Base-by-base conservation (phyloP, 2,797 vertebrate genomes). In the Crax fasciolata region DNA sequence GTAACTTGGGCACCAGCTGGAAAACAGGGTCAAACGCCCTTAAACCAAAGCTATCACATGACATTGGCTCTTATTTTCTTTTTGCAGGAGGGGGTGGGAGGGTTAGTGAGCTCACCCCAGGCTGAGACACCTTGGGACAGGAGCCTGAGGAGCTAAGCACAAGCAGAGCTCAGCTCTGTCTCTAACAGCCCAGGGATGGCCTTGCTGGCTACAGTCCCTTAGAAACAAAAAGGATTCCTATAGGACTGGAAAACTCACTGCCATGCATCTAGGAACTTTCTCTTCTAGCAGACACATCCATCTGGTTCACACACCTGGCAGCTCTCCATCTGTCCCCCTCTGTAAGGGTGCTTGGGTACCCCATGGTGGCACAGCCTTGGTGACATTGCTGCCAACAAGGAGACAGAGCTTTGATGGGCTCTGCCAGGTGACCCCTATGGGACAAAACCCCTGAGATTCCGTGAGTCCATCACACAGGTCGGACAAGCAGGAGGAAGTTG, bases 341-440 rank as follows among this genome's bases (percentile, higher is more conserved):
- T 38, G 15, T 2, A 11, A 12, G 38, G 24, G 2, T 43, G 3
- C 66, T 11, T 28, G n/a, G 21, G 66, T 41, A 63, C 10, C 32
- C 23, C 41, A 3, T 0, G 4, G 24, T 10, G 28, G 41, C 4
- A 39, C 44, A 30, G 24, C 44, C 72, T 43, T 2, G 4, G 44
- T 77, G 77, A 28, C 35, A 30, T 3, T 0, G 0, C 48, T 46
- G 57, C 54, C 59, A 65, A 20, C 39, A 70, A 32, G 30, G n/a
- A 38, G 32, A 51, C 21, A 3, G 11, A 0, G 0, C 46, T 23
- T n/a, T 3, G 1, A 16, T 4, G 30, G 14, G 46, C 51, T 80
- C 61, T 58, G 66, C 51, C 65, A 32, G 30, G 30, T 38, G 30
- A 7, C 12, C 28, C n/a, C 18, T 1, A 10, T 43, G 32, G 39